These are phyloP conservation scores for Narcine bancroftii DNA, from an alignment of 2,113 vertebrate genomes.

Conservation along the genomic window DNA sequence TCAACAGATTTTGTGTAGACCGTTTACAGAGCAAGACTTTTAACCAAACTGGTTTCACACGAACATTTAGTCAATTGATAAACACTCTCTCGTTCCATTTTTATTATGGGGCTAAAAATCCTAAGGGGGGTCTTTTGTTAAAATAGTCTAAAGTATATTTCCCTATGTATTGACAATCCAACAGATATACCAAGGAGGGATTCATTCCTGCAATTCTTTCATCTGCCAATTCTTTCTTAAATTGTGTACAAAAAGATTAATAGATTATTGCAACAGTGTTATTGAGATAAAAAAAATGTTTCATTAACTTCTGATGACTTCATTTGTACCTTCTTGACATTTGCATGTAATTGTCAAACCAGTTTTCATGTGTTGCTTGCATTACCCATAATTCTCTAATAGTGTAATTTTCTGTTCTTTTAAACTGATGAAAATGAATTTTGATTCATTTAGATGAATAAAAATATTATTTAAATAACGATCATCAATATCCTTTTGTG, in stretches of 20 bases:
- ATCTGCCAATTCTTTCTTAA: not conserved
- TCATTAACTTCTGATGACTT: slow-evolving; percentile 26
- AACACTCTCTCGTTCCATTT: not conserved
- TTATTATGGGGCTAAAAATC: not conserved
- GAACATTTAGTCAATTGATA: not conserved
- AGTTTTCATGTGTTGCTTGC: not conserved
- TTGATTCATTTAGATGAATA: slow-evolving; percentile 17
- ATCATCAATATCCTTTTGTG: not conserved
- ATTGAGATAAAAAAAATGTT: slow-evolving; percentile 11
- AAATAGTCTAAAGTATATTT: not conserved
- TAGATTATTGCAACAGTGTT: not conserved
- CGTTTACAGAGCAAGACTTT: not conserved
- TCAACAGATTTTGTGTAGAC: not conserved
- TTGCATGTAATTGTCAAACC: slow-evolving; percentile 26
- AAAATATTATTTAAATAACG: slow-evolving; percentile 12
- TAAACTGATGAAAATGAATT: slow-evolving; percentile 14
- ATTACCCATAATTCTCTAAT: slow-evolving; percentile 19
- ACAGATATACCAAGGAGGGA: not conserved
- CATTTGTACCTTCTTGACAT: slow-evolving; percentile 9
- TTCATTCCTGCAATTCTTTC: not conserved
- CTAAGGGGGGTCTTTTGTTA: not conserved
- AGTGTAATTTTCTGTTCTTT: slow-evolving; percentile 30
- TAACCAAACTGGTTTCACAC: not conserved
- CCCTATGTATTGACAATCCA: not conserved
- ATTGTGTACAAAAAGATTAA: not conserved